A percentile compares a stretch with the other conserved stretches of the same genome.
phyloP scores from a whole-genome alignment of 2,113 vertebrate species.

The Rhea pennata region DNA sequence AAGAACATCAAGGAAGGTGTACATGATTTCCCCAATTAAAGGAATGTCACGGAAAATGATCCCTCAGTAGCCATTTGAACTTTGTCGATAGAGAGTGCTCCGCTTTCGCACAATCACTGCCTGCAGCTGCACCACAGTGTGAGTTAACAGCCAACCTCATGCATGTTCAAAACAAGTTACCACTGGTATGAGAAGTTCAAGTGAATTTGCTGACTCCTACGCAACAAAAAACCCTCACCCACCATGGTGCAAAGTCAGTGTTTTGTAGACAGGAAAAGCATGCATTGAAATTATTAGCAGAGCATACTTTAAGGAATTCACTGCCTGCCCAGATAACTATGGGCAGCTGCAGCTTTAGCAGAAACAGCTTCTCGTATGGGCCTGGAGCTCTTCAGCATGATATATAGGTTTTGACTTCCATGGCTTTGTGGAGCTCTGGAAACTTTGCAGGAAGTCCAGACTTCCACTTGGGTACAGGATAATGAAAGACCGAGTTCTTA shows the following conservation, averaged over 20 bases:
- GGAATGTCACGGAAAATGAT: not conserved
- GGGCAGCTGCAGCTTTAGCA: not conserved
- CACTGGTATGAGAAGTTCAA: fast-evolving
- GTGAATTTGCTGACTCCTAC: not conserved
- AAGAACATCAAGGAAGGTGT: not conserved
- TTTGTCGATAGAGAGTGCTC: not conserved
- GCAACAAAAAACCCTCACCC: not conserved
- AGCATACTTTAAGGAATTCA: not conserved
- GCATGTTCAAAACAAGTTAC: not conserved
- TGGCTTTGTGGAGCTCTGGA: not conserved
- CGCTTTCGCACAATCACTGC: not conserved
- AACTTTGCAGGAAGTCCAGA: not conserved
- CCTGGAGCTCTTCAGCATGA: not conserved
- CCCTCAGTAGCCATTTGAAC: not conserved
- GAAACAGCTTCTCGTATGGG: not conserved
- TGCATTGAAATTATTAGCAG: not conserved
- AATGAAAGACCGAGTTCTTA: not conserved
- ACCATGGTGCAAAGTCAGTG: not conserved
- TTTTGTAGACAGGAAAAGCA: not conserved
- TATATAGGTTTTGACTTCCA: not conserved
- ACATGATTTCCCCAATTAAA: not conserved
- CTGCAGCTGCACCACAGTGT: not conserved
- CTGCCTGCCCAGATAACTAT: not conserved
- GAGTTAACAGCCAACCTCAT: not conserved
- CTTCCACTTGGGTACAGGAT: not conserved